A percentile compares a stretch with the other conserved stretches of the same genome.
Conservation (phyloP, 2,888 invertebrate species). For the Biston stratarius region DNA sequence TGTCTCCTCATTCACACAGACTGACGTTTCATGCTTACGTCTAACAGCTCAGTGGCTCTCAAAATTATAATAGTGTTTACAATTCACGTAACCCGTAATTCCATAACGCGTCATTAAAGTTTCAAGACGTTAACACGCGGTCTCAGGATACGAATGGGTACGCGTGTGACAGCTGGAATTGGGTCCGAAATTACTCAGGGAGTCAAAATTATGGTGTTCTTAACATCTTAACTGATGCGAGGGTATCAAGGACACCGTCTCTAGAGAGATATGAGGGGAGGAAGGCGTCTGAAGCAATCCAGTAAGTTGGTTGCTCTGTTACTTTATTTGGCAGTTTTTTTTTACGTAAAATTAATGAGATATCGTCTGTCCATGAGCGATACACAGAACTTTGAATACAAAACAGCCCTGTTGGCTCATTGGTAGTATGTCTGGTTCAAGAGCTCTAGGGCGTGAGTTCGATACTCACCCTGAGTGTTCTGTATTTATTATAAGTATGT, state of each 20-base stretch:
- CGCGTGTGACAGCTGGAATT: slow-evolving; percentile 21
- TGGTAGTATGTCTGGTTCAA: too few relatives aligned
- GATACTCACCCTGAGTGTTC: too few relatives aligned
- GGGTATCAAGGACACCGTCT: slow-evolving; percentile 19
- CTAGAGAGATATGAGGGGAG: slow-evolving; percentile 9
- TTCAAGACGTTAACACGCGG: background rate
- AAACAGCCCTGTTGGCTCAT: too few relatives aligned
- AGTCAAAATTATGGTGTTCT: slow-evolving; percentile 24
- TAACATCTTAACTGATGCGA: slow-evolving; percentile 29
- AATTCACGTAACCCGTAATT: slow-evolving; percentile 1
- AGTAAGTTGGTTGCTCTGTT: background rate
- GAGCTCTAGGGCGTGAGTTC: too few relatives aligned
- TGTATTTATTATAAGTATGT: too few relatives aligned
- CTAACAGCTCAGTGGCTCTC: too few relatives aligned
- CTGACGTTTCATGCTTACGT: too few relatives aligned
- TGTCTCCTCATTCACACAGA: too few relatives aligned
- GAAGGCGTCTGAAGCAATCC: background rate
- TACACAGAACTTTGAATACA: too few relatives aligned
- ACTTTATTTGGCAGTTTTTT: too few relatives aligned
- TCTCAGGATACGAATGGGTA: slow-evolving; percentile 10
- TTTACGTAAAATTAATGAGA: too few relatives aligned
- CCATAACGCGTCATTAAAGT: slow-evolving; percentile 17
- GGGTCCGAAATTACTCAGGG: slow-evolving; percentile 26
- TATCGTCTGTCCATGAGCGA: too few relatives aligned
- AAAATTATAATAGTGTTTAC: slow-evolving; percentile 2